These are phyloP conservation scores for Rhagonycha fulva DNA, from an alignment of 2,888 invertebrate species.

Conservation along the genomic window DNA sequence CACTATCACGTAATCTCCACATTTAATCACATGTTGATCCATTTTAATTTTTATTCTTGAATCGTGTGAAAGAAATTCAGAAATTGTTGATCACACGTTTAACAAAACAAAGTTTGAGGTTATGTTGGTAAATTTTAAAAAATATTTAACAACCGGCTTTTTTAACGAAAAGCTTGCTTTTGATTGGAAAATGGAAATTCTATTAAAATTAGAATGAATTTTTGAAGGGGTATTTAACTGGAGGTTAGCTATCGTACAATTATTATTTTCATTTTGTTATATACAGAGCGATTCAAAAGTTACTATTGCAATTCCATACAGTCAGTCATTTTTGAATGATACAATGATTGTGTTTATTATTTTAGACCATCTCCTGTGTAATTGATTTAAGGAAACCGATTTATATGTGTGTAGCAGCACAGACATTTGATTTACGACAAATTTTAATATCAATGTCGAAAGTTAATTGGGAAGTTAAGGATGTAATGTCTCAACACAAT, in stretches of 20 bases:
- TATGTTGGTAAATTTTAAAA: not conserved
- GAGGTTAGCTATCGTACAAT: not conserved
- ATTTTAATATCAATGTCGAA: constrained; percentile 85
- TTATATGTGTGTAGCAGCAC: constrained; percentile 84
- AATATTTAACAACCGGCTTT: not conserved
- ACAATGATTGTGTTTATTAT: constrained; percentile 20
- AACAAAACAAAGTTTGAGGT: not conserved
- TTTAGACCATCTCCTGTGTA: constrained; percentile 69
- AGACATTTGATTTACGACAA: constrained; percentile 76
- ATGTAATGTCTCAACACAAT: constrained; percentile 93
- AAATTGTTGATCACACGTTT: not conserved
- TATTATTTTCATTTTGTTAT: not conserved
- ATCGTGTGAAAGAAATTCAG: not conserved
- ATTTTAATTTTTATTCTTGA: constrained; percentile 20
- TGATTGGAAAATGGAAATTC: no score
- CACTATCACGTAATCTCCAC: constrained; percentile 75
- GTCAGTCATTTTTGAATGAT: no score
- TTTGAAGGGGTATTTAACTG: not conserved
- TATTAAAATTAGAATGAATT: not conserved
- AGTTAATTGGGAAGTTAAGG: constrained; percentile 94
- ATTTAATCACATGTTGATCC: constrained; percentile 55
- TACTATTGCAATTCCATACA: not conserved
- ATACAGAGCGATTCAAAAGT: not conserved
- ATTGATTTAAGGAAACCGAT: constrained; percentile 80
- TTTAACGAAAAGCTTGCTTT: not conserved